Evolutionary conservation across 2,113 vertebrate genomes (phyloP), one percentile per base, ranked within the genome.

Genomic region (Halcyon senegalensis): DNA sequence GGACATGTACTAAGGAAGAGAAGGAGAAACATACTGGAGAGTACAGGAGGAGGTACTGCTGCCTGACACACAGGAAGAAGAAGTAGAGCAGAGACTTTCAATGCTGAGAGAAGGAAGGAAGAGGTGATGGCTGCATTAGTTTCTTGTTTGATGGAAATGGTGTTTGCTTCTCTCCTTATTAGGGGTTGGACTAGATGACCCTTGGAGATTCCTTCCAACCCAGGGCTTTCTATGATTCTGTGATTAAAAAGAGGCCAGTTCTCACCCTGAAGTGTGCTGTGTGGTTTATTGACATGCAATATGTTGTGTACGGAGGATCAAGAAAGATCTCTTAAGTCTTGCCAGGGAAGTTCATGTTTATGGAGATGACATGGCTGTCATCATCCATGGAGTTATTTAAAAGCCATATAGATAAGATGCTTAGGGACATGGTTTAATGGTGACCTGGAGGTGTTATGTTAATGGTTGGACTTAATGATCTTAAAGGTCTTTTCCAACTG

Each of bases 11-110:
- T 43, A 97, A 93, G 84, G 84, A 91, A 76, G 94, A 96, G 87
- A 81, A 74, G 75, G 92, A 90, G 62, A 79, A 92, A 18, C 87
- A 66, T 3, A 5, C 87, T 12, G 89, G 92, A 68, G 94, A 89
- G 66, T 97, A 89, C 0, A 14, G 62, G 74, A 95, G 87, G 62
- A 59, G 30, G 46, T n/a, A 64, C 73, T 96, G 95, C 89, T 96
- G 96, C 86, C 70, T 87, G 62, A 16, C 62, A 15, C 31, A 92
- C 80, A 95, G 84, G 84, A 97, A 96, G 70, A 96, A 64, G 84
- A 94, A 97, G 33, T 91, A 94, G 30, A 58, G 37, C 33, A 28
- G 41, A 83, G 51, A 25, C 16, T 75, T 67, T 35, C 0, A 0
- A 18, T n/a, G 39, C 37, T 20, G 77, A 35, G n/a, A 66, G 35